Base-by-base conservation (phyloP, 2,113 vertebrate genomes). In the Alectura lathami region DNA sequence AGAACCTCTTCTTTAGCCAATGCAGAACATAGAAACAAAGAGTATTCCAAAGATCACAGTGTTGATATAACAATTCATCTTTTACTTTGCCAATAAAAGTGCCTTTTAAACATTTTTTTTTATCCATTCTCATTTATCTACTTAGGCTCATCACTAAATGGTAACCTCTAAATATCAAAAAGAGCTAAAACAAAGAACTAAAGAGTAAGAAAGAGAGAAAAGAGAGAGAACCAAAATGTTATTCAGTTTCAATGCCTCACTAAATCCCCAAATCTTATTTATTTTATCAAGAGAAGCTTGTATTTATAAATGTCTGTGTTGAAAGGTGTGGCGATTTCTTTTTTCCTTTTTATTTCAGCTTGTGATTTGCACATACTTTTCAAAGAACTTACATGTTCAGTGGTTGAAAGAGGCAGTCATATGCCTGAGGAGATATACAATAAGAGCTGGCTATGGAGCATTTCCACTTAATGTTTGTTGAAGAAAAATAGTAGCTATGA, bases 1-100 rank as follows among this genome's bases (percentile, higher is more conserved):
- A 2, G 78, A 86, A 88, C 36, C 40, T 88, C 57, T 93, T 88
- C 48, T 93, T 94, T 81, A 87, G 53, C 69, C 30, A 89, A 68
- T 45, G 75, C 40, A 90, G 89, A 38, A 45, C 1, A 18, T 86
- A 91, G 63, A 89, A 85, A 79, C 34, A 89, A 48, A 76, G 8
- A 43, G 27, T 32, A 75, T 81, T 91, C 6, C 81, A 82, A 90
- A 94, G 86, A 64, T 47, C 47, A 78, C 17, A 16, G 75, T 84
- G 51, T 79, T 91, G 56, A 73, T 84, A 32, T 26, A 88, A 91
- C 47, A 76, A 1, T 93, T 86, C 29, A 78, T 88, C 47, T 91
- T 2, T 1, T 36, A 51, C 45, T 69, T 95, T 87, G 42, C 82
- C 84, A 66, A 69, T 38, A 56, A 84, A 75, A 88, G 74, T 50